Evolutionary conservation across 2,888 invertebrate species (phyloP).

Genomic region (Brachyptera risi): DNA sequence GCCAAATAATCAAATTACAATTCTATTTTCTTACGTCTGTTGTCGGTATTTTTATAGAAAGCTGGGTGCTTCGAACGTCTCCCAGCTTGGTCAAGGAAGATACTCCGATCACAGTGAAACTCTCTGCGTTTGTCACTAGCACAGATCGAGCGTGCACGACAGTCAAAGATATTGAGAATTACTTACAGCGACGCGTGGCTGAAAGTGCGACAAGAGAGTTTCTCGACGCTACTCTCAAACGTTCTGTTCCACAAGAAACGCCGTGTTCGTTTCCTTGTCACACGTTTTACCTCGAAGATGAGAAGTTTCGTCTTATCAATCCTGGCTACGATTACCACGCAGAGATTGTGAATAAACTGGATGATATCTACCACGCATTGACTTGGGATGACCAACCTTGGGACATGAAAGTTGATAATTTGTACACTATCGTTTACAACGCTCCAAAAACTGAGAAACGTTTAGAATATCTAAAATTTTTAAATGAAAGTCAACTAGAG

Average conservation of each 20-base stretch:
- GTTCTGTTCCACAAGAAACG: too few relatives aligned
- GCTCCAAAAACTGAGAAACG: background rate
- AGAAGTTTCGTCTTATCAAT: background rate
- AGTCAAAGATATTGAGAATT: too few relatives aligned
- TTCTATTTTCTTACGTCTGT: background rate
- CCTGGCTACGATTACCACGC: background rate
- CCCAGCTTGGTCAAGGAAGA: too few relatives aligned
- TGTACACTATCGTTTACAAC: background rate
- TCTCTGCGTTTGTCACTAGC: too few relatives aligned
- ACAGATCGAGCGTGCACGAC: too few relatives aligned
- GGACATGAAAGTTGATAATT: background rate
- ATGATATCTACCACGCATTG: background rate
- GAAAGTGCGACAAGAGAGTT: too few relatives aligned
- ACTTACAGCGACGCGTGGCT: too few relatives aligned
- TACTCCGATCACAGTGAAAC: too few relatives aligned
- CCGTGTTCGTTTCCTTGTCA: too few relatives aligned
- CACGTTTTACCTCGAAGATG: background rate
- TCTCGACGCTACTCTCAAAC: too few relatives aligned
- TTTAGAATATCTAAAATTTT: background rate
- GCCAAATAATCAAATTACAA: background rate
- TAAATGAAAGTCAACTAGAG: background rate
- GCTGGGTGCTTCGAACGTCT: background rate
- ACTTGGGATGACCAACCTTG: background rate
- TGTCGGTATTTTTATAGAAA: background rate
- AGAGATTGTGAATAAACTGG: background rate